Base-by-base conservation (phyloP, 2,888 invertebrate species). In the Germaria angustata region DNA sequence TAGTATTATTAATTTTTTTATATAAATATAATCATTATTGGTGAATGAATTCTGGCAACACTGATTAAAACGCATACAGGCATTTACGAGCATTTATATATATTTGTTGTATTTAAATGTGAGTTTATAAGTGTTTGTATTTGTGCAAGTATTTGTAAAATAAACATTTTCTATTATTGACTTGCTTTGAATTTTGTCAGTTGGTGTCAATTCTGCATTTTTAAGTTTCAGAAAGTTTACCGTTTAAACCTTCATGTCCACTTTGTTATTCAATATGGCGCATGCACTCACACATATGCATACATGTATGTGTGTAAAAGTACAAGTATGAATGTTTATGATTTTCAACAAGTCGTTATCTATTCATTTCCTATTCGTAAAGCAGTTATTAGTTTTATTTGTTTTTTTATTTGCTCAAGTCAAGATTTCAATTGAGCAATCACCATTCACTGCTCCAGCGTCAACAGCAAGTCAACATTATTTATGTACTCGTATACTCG, bases 351-450 rank as follows among this genome's bases (percentile, higher is more conserved):
- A 81, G 77, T 81, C 32, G 53, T 53, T 49, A 13, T 63, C 77
- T 39, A 61, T 68, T 72, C 72, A 77, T 61, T 77, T 71, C 55
- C 53, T 34, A 66, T 81, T 72, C 72, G 72, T 28, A 68, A 39
- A 61, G 66, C 41, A 61, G 72, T 81, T 81, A 63, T 81, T 77
- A 77, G 72, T 72, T 72, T 71, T 81, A 77, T 81, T 81, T 81
- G 77, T 66, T 68, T 63, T 79, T 80, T 68, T 80, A 82, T 78
- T 82, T 82, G 80, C 72, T 76, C 80, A 84, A 83, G 63, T 79
- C 78, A 83, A 69, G 63, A 72, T 66, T 82, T 66, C 63, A 73
- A 78, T 78, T 79, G 75, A 80, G 80, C 77, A 82, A 81, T 78
- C 78, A 80, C 59, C 55, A 65, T 66, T 77, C 66, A 77, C 28